Percentiles rank a stretch among this genome's conserved stretches.
These are phyloP conservation scores for Dasysyrphus tricinctus DNA, from an alignment of 2,888 invertebrate species.

Conservation along the genomic window DNA sequence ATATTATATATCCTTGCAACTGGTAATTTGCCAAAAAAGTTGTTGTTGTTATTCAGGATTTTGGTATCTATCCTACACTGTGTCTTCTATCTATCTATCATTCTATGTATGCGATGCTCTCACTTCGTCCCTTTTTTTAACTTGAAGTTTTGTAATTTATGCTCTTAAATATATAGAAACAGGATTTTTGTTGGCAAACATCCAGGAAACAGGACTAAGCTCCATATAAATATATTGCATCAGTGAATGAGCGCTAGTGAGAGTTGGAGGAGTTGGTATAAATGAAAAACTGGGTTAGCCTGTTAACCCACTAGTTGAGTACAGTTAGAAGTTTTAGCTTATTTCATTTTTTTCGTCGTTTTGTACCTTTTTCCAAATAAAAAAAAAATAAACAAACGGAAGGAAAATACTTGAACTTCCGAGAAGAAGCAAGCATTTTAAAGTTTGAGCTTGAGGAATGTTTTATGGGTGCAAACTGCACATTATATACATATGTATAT, in stretches of 20 bases:
- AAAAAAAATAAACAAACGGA: slow-evolving; percentile 17
- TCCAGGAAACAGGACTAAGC: slow-evolving; percentile 39
- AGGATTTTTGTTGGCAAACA: slow-evolving; percentile 46
- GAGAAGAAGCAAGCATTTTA: slow-evolving; percentile 37
- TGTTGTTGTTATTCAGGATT: slow-evolving; percentile 14
- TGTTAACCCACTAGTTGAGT: slow-evolving; percentile 64
- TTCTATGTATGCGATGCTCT: slow-evolving; percentile 1
- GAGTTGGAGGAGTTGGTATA: slow-evolving; percentile 10
- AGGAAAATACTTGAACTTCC: slow-evolving; percentile 39
- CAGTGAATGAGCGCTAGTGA: slow-evolving; percentile 5
- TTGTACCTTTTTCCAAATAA: neutral
- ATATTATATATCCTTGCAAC: slow-evolving; percentile 54
- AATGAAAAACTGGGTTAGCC: slow-evolving; percentile 28
- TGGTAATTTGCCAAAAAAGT: slow-evolving; percentile 61
- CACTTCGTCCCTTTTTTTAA: slow-evolving; percentile 25
- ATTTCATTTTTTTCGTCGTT: neutral
- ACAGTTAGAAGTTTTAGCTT: slow-evolving; percentile 22
- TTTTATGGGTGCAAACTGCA: slow-evolving; percentile 28
- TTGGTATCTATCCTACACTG: neutral
- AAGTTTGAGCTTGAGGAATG: slow-evolving; percentile 45
- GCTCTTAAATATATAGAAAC: slow-evolving; percentile 21
- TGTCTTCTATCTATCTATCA: neutral
- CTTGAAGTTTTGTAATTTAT: slow-evolving; percentile 61
- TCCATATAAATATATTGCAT: neutral
- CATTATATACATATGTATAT: neutral